A percentile compares a stretch with the other conserved stretches of the same genome.
phyloP scores from a whole-genome alignment of 37 sponge, comb jelly and placozoan genomes.

The Beroe forskalii region DNA sequence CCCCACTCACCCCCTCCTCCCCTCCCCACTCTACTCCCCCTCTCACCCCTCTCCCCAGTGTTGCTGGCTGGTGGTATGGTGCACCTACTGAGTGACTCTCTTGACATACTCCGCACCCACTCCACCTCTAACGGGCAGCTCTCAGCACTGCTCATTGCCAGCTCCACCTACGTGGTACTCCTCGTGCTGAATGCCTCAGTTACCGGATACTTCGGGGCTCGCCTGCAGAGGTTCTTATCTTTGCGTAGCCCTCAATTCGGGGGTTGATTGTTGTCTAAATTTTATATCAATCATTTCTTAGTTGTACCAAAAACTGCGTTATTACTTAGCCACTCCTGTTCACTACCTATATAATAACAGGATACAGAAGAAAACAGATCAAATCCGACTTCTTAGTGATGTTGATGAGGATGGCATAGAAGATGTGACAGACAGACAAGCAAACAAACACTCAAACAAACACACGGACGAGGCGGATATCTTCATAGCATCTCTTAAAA shows the following conservation, averaged over 20 bases:
- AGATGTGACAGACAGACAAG: neutral
- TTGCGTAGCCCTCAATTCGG: too few species aligned
- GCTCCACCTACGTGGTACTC: slow-evolving; percentile 11
- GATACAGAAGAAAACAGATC: slow-evolving; percentile 42
- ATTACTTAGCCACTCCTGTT: too few species aligned
- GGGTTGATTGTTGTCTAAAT: too few species aligned
- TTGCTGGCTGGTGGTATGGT: slow-evolving; percentile 44
- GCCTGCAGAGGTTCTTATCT: slow-evolving; percentile 3
- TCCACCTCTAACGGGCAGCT: neutral
- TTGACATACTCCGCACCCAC: slow-evolving; percentile 11
- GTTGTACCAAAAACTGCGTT: too few species aligned
- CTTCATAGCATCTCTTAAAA: slow-evolving; percentile 23
- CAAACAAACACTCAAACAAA: neutral
- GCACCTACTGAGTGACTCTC: slow-evolving; percentile 41
- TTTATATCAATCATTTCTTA: too few species aligned
- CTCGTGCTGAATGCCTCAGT: neutral
- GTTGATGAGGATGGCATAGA: neutral
- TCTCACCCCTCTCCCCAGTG: slow-evolving; percentile 37
- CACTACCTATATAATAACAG: too few species aligned
- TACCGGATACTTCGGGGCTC: slow-evolving; percentile 3
- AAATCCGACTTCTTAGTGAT: neutral
- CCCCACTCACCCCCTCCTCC: too few species aligned
- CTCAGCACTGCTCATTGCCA: neutral
- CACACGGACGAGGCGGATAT: slow-evolving; percentile 4
- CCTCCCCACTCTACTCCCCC: too few species aligned